These are phyloP conservation scores for Nematolebias whitei DNA, from an alignment of 2,113 vertebrate species.

Conservation along the genomic window DNA sequence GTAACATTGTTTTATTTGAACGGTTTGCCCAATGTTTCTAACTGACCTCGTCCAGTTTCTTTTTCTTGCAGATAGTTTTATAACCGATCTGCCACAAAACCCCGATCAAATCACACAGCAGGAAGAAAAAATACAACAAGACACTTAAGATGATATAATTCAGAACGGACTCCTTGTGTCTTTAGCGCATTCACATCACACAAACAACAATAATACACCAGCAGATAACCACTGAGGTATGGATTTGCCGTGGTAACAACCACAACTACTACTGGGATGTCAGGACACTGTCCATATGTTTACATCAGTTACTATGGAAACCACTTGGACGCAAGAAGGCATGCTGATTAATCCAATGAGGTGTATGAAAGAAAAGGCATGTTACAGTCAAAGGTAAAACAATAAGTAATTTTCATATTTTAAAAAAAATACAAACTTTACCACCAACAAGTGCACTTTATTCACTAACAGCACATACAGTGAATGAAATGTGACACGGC, in stretches of 20 bases:
- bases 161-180: background rate
- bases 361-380: background rate
- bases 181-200: background rate
- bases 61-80: conserved; percentile 1
- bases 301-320: conserved; percentile 49
- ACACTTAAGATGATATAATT: background rate
- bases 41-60: background rate
- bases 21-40: too few species aligned
- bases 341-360: conserved; percentile 1
- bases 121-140: background rate
- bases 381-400: background rate
- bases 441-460: too few species aligned
- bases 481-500: too few species aligned
- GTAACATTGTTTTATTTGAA: background rate
- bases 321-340: conserved; percentile 2
- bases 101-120: background rate
- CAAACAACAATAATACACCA: conserved; percentile 2
- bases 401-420: background rate
- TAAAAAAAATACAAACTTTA: too few species aligned
- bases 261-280: conserved; percentile 30
- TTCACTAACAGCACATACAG: too few species aligned
- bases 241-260: conserved; percentile 62
- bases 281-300: conserved; percentile 51
- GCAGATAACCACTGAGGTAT: conserved; percentile 17
- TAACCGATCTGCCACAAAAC: background rate